Base-by-base conservation (phyloP, 2,888 invertebrate species). In the Glaucopsyche alexis region DNA sequence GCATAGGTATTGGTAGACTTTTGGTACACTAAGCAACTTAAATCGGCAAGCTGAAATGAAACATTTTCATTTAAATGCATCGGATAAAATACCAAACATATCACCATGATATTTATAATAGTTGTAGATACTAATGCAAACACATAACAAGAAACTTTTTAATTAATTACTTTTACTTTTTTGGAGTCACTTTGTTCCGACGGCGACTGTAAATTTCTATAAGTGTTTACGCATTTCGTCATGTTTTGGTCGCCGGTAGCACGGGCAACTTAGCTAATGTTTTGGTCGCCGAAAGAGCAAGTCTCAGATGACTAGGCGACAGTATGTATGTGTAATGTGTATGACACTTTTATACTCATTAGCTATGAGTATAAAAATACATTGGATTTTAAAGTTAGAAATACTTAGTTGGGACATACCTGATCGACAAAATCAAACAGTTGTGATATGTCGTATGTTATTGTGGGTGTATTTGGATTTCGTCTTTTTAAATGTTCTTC, bases 341-440 rank as follows among this genome's bases (percentile, higher is more conserved):
- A 42, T 42, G 13, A 13, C 1, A 49, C 16, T 55, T 19, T 11
- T 9, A 19, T 11, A 19, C 19, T 52, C 52, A n/a, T n/a, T 14
- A 52, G 8, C 52, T 8, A 50, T n/a, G 2, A n/a, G 7, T 50
- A 45, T 45, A 45, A 45, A 52, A 55, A 55, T 16, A 19, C 16
- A 55, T 55, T 55, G 19, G 55, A 55, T 11, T 55, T 19, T 11
- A 11, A 19, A 55, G 19, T 11, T 11, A 11, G 3, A 19, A 55
- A 55, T 55, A n/a, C n/a, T n/a, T n/a, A 55, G 11, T 55, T 4
- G 1, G 29, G 13, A 38, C 5, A 60, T 87, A 95, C 95, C 89
- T 98, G 97, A 89, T 99, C 99, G 77, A 99, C 96, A 85, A 99
- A 99, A 87, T 99, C 99, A 87, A 99, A 99, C 74, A 99, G 93